These are phyloP conservation scores for Cervus canadensis DNA, from an alignment of 2,113 vertebrate genomes.

Conservation along the genomic window DNA sequence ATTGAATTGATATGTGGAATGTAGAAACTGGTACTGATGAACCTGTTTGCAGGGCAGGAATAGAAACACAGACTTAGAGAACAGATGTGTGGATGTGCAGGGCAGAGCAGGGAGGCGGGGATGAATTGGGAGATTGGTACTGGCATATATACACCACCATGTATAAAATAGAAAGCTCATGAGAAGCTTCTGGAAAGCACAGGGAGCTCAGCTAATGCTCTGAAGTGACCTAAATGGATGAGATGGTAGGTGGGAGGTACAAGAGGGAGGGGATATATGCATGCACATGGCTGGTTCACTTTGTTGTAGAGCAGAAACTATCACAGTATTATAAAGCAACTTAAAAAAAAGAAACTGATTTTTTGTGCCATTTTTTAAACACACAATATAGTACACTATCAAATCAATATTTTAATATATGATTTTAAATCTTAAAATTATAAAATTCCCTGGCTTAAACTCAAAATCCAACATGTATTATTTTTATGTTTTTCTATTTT, in stretches of 20 bases:
- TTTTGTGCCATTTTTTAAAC: not conserved
- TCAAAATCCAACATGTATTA: not conserved
- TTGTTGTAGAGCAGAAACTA: not conserved
- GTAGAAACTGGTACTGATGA: not conserved
- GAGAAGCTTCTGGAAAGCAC: not conserved
- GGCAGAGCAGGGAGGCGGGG: not conserved
- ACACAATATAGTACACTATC: not conserved
- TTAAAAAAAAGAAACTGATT: not conserved
- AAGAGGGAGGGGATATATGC: not conserved
- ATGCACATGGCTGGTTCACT: not conserved
- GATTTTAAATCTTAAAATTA: not conserved
- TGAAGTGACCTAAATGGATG: not conserved
- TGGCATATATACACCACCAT: not conserved
- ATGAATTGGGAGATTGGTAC: not conserved
- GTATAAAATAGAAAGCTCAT: not conserved
- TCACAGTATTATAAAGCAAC: not conserved
- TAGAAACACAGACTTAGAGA: not conserved
- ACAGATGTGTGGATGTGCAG: fast-evolving
- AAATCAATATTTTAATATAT: not conserved
- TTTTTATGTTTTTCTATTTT: not conserved
- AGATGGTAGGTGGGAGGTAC: not conserved
- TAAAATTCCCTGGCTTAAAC: not conserved
- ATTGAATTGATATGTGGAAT: not conserved
- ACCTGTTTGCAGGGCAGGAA: not conserved
- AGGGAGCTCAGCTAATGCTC: not conserved